Evolutionary conservation across 1,140 invertebrate species (phyloP).

Genomic region (Penaeus vannamei): DNA sequence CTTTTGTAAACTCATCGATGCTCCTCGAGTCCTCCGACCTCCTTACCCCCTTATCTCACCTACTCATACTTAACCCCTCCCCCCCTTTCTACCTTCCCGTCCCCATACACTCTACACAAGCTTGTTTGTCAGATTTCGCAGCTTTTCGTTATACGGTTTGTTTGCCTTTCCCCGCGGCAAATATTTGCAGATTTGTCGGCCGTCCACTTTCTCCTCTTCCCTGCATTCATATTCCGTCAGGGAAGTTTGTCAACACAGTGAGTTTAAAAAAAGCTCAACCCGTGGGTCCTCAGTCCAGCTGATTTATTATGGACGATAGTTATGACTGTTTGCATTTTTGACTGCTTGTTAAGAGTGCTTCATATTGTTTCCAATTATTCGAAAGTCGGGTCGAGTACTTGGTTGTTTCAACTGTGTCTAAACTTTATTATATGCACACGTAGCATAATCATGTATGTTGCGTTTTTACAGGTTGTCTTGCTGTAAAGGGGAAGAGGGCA

Average conservation of each 20-base stretch:
- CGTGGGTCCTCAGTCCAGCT: neutral
- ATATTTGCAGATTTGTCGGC: conserved; percentile 31
- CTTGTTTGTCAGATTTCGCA: conserved; percentile 22
- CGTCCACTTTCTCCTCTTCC: conserved; percentile 21
- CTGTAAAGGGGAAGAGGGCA: too few relatives aligned
- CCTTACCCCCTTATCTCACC: too few relatives aligned
- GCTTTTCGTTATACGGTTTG: conserved; percentile 9
- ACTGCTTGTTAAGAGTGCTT: conserved; percentile 37
- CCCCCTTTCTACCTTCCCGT: neutral
- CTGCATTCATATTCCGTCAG: neutral
- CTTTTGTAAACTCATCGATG: too few relatives aligned
- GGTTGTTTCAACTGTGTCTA: neutral
- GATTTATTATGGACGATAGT: conserved; percentile 34
- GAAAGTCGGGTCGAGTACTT: conserved; percentile 52
- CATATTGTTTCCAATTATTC: conserved; percentile 60
- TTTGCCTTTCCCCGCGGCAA: conserved; percentile 21
- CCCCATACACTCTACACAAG: neutral
- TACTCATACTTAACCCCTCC: too few relatives aligned
- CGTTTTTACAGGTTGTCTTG: neutral
- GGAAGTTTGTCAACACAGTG: neutral
- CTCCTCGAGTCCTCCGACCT: too few relatives aligned
- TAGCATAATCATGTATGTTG: conserved; percentile 43
- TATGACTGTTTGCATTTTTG: conserved; percentile 46
- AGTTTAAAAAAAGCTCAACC: neutral
- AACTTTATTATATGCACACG: conserved; percentile 61